Evolutionary conservation across 2,797 vertebrate genomes (phyloP).

Genomic region (Bovichtus diacanthus): DNA sequence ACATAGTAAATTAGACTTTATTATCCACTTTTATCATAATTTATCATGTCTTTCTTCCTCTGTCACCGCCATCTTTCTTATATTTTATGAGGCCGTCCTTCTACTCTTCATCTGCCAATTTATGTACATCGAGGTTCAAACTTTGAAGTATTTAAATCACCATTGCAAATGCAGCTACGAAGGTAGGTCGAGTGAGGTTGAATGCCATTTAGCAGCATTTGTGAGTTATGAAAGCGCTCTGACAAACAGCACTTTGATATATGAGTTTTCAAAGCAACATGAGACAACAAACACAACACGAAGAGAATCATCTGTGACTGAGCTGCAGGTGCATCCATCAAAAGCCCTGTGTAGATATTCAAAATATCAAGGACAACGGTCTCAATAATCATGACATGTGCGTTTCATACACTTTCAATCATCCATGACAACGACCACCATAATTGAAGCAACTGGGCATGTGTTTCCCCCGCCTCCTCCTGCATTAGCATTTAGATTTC

Average conservation of each 20-base stretch:
- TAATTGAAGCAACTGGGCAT: neutral
- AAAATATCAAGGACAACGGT: neutral
- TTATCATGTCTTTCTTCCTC: neutral
- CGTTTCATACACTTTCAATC: conserved; percentile 2
- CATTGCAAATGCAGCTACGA: conserved; percentile 47
- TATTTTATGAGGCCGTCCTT: neutral
- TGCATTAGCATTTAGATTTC: conserved; percentile 58
- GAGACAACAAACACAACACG: conserved; percentile 36
- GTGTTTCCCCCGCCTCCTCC: neutral
- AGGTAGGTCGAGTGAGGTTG: conserved; percentile 26
- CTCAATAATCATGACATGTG: neutral
- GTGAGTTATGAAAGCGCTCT: conserved; percentile 38
- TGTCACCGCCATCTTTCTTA: neutral
- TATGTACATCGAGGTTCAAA: neutral
- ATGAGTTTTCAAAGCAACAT: conserved; percentile 52
- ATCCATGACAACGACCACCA: neutral
- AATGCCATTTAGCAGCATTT: conserved; percentile 41
- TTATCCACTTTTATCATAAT: conserved; percentile 6
- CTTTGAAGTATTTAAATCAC: conserved; percentile 58
- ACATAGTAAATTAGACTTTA: neutral
- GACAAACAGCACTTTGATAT: conserved; percentile 54
- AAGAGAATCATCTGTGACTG: conserved; percentile 27
- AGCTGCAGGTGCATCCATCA: conserved; percentile 49
- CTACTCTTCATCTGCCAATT: neutral
- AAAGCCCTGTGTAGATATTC: conserved; percentile 30